Conservation (phyloP, 1,140 invertebrate species). For the Lutraria rhynchaena region DNA sequence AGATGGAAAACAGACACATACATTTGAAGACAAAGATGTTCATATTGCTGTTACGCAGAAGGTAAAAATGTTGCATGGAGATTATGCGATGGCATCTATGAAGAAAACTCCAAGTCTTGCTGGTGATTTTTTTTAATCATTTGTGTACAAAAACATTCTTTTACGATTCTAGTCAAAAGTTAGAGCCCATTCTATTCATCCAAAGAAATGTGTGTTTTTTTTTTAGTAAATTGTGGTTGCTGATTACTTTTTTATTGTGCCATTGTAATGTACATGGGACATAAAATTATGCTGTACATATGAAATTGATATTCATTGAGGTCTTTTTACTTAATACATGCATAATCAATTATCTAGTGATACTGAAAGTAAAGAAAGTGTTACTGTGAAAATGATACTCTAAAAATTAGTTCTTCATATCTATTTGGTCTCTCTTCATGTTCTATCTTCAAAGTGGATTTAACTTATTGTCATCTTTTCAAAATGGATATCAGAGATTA, state of each 20-base stretch:
- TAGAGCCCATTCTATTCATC: background rate
- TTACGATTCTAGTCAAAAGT: background rate
- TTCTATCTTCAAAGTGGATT: too few species aligned
- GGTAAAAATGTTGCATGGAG: constrained; percentile 25
- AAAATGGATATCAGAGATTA: too few species aligned
- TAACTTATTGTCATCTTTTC: too few species aligned
- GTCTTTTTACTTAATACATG: too few species aligned
- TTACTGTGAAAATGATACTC: too few species aligned
- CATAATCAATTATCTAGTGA: too few species aligned
- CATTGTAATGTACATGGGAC: background rate
- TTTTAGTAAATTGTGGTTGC: background rate
- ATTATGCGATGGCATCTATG: constrained; percentile 21
- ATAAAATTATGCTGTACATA: background rate
- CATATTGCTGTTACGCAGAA: constrained; percentile 12
- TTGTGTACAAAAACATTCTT: background rate
- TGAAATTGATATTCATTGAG: too few species aligned
- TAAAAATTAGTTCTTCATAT: too few species aligned
- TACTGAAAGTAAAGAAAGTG: too few species aligned
- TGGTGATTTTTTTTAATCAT: constrained; percentile 1
- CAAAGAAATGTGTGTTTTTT: background rate
- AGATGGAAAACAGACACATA: background rate
- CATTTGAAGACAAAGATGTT: constrained; percentile 1
- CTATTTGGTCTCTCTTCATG: too few species aligned
- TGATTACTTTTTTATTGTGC: background rate
- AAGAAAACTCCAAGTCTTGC: constrained; percentile 14